Base-by-base conservation (phyloP, 2,113 vertebrate genomes). In the Rynchops niger region DNA sequence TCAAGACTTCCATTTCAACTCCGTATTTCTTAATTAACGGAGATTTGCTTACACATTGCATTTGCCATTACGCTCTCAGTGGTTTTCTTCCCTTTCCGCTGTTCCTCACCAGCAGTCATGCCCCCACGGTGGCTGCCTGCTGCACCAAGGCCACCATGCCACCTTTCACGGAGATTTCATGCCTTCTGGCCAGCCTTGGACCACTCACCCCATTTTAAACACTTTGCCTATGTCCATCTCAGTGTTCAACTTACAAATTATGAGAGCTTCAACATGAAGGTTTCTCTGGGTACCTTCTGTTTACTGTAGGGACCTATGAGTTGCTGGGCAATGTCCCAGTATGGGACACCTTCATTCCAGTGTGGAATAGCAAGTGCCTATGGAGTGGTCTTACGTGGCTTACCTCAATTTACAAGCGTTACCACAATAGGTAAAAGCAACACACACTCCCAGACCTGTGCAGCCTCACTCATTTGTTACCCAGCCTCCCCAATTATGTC, bases 191-290 rank as follows among this genome's bases (percentile, higher is more conserved):
- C 58, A 92, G 23, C 23, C 42, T 55, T 58, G 52, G 52, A 23
- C 42, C 0, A 0, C 29, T 76, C 0, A 0, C 6, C 32, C 27
- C 21, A 45, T 74, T 89, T 78, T n/a, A 47, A 79, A 82, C 11
- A 32, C 9, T 73, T 70, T 69, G 15, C 29, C 29, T 29, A 66
- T 66, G 21, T 25, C 23, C 17, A 50, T 26, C 17, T 36, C n/a
- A 9, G 7, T 36, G 52, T 56, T 59, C 27, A 66, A 12, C 29
- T 73, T 29, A 19, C 6, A 73, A 27, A 67, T n/a, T 19, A 50
- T 1, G 15, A 86, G 25, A 83, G 17, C 38, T 92, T 38, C 62
- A 42, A 21, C 1, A 2, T 34, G 53, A 67, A 81, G 25, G 53
- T 66, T 87, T 72, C 36, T 62, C 47, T 88, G 70, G 27, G 40